A percentile compares a stretch with the other conserved stretches of the same genome.
These are phyloP conservation scores for Cladopsammia gracilis DNA, from an alignment of 64 coral and sea anemone species.

Conservation along the genomic window DNA sequence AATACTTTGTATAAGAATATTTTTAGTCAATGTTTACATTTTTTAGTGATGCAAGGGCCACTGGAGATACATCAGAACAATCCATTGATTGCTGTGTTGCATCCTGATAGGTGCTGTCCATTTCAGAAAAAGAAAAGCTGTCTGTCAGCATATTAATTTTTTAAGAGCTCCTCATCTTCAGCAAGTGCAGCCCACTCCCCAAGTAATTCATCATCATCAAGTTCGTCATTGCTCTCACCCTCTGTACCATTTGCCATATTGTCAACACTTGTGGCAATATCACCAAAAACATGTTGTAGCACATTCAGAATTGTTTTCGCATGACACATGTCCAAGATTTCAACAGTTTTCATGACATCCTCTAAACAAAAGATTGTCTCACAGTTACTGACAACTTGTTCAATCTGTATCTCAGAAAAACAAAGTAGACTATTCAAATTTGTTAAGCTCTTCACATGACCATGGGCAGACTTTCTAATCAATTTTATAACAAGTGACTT, in stretches of 20 bases:
- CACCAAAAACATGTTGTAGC: conserved; percentile 60
- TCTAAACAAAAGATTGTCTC: conserved; percentile 41
- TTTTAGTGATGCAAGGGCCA: no score
- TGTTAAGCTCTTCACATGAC: conserved; percentile 49
- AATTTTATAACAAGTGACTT: conserved; percentile 45
- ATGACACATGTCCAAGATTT: conserved; percentile 73
- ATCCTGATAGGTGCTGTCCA: no score
- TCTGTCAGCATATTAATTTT: not conserved
- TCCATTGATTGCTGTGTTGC: no score
- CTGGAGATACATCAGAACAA: no score
- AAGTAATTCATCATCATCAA: no score
- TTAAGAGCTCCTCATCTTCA: conserved; percentile 20
- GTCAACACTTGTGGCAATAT: no score
- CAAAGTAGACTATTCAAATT: conserved; percentile 50
- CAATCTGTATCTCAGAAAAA: conserved; percentile 66
- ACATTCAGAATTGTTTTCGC: conserved; percentile 44
- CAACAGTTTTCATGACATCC: conserved; percentile 54
- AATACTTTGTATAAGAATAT: no score
- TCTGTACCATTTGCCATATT: no score
- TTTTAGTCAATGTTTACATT: no score
- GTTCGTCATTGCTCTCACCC: no score
- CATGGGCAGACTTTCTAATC: conserved; percentile 40
- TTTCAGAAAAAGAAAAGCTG: no score
- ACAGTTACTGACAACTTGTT: conserved; percentile 53
- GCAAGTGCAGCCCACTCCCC: no score